A percentile compares a stretch with the other conserved stretches of the same genome.
Conservation (phyloP, 2,797 vertebrate species). For the Erithacus rubecula region DNA sequence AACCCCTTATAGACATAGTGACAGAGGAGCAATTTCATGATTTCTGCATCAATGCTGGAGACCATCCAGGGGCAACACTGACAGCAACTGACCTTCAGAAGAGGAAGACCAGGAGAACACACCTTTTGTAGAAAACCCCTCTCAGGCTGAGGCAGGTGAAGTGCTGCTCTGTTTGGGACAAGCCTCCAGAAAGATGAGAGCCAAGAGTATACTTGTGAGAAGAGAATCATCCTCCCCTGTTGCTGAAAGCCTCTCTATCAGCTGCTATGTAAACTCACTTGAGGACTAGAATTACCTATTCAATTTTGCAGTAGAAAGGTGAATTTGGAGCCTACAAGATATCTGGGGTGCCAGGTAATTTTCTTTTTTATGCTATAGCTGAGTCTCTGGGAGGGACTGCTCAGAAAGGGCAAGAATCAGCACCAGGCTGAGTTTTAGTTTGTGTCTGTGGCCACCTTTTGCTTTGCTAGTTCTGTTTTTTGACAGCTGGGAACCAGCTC, state of each 20-base stretch:
- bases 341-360: background rate
- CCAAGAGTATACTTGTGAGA: background rate
- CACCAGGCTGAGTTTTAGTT: background rate
- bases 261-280: background rate
- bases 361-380: background rate
- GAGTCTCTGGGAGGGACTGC: rapidly evolving
- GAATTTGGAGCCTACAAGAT: background rate
- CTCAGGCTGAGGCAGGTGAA: background rate
- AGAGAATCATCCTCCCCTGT: background rate
- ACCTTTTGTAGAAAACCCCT: background rate
- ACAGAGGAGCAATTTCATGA: background rate
- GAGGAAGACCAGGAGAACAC: background rate
- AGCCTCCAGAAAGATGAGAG: background rate
- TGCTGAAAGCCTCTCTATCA: background rate
- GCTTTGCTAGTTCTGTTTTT: background rate
- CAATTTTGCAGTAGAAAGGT: background rate
- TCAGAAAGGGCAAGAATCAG: background rate
- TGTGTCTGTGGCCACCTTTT: background rate
- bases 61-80: background rate
- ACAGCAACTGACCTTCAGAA: background rate
- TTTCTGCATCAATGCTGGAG: background rate
- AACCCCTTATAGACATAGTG: background rate
- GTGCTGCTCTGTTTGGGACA: background rate
- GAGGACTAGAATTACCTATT: background rate
- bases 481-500: background rate